A percentile compares a stretch with the other conserved stretches of the same genome.
These are phyloP conservation scores for Danaus plexippus DNA, from an alignment of 1,140 invertebrate species.

Conservation along the genomic window DNA sequence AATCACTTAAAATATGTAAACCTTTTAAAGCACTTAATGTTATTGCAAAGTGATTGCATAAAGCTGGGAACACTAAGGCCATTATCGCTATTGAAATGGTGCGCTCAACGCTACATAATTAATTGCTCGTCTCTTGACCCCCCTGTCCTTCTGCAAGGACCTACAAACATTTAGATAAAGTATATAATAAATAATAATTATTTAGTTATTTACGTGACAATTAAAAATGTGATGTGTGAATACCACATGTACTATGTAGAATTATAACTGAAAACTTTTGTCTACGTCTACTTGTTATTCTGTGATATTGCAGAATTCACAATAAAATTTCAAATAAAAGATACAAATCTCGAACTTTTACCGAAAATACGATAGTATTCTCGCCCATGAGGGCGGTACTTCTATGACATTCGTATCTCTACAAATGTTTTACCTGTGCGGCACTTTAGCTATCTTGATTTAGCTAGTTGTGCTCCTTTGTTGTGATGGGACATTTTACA, in stretches of 20 bases:
- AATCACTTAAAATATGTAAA: no score
- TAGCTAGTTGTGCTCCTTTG: constrained; percentile 9
- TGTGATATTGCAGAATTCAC: no score
- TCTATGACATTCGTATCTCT: constrained; percentile 5
- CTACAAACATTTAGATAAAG: no score
- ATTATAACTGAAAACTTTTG: no score
- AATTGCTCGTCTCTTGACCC: constrained; percentile 30
- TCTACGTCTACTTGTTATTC: no score
- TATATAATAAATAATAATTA: no score
- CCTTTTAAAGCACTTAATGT: constrained; percentile 11
- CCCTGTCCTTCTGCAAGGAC: background rate
- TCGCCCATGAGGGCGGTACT: background rate
- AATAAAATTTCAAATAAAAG: no score
- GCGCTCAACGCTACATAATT: constrained; percentile 30
- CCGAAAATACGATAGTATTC: no score
- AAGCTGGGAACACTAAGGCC: constrained; percentile 10
- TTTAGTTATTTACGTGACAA: no score
- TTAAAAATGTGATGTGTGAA: no score
- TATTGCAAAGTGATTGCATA: constrained; percentile 14
- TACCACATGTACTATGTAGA: no score
- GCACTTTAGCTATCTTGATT: constrained; percentile 7
- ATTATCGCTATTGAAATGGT: constrained; percentile 16
- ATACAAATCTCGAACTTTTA: no score
- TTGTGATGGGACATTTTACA: constrained; percentile 9
- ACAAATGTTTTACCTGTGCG: constrained; percentile 2